phyloP scores from a whole-genome alignment of 2,888 invertebrate species.

The Andrena fulva region DNA sequence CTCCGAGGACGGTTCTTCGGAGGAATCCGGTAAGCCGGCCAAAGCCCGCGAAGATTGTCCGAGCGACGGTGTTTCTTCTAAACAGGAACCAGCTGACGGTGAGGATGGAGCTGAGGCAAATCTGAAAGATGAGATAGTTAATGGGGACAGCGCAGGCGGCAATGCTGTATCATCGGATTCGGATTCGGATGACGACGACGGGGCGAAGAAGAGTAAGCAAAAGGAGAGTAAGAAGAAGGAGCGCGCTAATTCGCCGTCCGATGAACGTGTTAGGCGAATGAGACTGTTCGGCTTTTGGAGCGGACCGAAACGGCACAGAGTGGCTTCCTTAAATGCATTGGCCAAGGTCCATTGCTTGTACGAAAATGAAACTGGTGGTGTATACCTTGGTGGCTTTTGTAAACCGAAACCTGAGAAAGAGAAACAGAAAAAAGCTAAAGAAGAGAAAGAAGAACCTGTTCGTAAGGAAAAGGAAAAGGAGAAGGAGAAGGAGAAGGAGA shows the following conservation, averaged over 20 bases:
- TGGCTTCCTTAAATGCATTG: conserved; percentile 94
- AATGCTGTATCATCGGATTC: conserved; percentile 54
- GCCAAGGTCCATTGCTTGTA: conserved; percentile 96
- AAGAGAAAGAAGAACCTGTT: conserved; percentile 66
- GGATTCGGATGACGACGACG: conserved; percentile 63
- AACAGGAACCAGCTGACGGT: conserved; percentile 67
- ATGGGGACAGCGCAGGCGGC: conserved; percentile 56
- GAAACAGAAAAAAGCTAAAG: conserved; percentile 72
- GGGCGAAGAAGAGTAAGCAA: conserved; percentile 48
- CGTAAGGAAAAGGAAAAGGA: conserved; percentile 75
- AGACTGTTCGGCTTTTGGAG: conserved; percentile 90
- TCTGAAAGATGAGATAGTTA: conserved; percentile 74
- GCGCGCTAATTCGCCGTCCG: conserved; percentile 76
- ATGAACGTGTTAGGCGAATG: conserved; percentile 85
- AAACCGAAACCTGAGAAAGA: conserved; percentile 86
- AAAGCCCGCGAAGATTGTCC: conserved; percentile 67
- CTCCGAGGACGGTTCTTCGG: conserved; percentile 65
- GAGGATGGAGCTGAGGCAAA: conserved; percentile 70
- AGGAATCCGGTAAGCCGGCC: conserved; percentile 76
- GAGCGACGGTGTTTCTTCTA: conserved; percentile 65
- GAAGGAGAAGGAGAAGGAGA: conserved; percentile 73
- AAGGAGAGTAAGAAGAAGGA: conserved; percentile 70
- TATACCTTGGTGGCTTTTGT: conserved; percentile 87
- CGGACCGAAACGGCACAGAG: conserved; percentile 93
- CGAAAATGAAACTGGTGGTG: conserved; percentile 93